A percentile compares a stretch with the other conserved stretches of the same genome.
Evolutionary conservation across 53 echinoderm and acorn worm genomes (phyloP).

Genomic region (Arbacia lixula): DNA sequence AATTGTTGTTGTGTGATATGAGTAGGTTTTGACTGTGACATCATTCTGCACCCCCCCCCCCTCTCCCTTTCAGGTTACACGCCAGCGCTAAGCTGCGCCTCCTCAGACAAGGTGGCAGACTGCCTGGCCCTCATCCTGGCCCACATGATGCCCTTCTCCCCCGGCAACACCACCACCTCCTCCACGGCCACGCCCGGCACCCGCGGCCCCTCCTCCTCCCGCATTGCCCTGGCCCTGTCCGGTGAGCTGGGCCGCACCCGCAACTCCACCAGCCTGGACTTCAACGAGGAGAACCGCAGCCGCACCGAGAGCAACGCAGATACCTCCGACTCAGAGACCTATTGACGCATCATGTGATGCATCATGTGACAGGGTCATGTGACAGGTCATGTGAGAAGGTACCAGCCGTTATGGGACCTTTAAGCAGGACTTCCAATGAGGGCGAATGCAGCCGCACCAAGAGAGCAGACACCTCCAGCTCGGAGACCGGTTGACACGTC

Average conservation of each 20-base stretch:
- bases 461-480: too few species aligned
- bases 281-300: slow-evolving; percentile 89
- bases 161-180: slow-evolving; percentile 80
- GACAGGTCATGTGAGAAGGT: too few species aligned
- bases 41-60: too few species aligned
- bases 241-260: slow-evolving; percentile 87
- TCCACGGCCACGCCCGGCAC: slow-evolving; percentile 89
- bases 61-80: slow-evolving; percentile 76
- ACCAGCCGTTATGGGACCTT: too few species aligned
- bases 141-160: slow-evolving; percentile 98
- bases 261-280: slow-evolving; percentile 82
- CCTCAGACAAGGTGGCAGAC: slow-evolving; percentile 92
- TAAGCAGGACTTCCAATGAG: too few species aligned
- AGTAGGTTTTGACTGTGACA: too few species aligned
- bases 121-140: slow-evolving; percentile 97
- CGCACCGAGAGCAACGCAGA: slow-evolving; percentile 92
- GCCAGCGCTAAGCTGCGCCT: slow-evolving; percentile 97
- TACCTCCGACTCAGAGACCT: slow-evolving; percentile 97
- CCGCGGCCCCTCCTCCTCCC: slow-evolving; percentile 79
- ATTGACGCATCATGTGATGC: slow-evolving; percentile 62
- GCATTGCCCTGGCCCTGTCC: slow-evolving; percentile 92
- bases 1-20: too few species aligned
- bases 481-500: too few species aligned
- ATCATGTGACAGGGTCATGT: too few species aligned
- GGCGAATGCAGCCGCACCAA: too few species aligned